phyloP scores from a whole-genome alignment of 1,140 invertebrate species.

The Saccostrea glomerata region DNA sequence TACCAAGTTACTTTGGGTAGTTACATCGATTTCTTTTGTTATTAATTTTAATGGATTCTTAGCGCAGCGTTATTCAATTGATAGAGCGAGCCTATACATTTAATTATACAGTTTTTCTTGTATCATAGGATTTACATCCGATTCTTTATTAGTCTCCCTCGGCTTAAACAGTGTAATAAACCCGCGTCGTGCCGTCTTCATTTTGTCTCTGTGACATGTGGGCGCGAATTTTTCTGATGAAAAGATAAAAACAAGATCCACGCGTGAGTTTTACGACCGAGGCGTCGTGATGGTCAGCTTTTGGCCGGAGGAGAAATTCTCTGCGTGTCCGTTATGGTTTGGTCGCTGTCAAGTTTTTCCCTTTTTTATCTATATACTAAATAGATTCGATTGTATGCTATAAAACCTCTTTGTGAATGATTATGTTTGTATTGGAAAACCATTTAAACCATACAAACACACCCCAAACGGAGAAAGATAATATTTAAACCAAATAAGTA shows the following conservation, averaged over 20 bases:
- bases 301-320: conserved; percentile 17
- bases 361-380: conserved; percentile 28
- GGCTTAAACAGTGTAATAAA: background rate
- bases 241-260: background rate
- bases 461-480: conserved; percentile 35
- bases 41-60: too few species aligned
- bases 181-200: background rate
- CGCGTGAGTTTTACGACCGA: conserved; percentile 11
- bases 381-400: conserved; percentile 20
- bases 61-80: too few species aligned
- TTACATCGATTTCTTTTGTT: too few species aligned
- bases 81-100: too few species aligned
- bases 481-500: conserved; percentile 32
- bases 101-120: too few species aligned
- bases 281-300: background rate
- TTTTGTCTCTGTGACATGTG: background rate
- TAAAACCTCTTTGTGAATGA: conserved; percentile 18
- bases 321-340: background rate
- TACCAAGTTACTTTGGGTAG: too few species aligned
- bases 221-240: background rate
- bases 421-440: conserved; percentile 13
- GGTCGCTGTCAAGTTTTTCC: background rate
- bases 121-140: too few species aligned
- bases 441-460: conserved; percentile 6
- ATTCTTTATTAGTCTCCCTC: background rate